phyloP scores from a whole-genome alignment of 37 sponge, comb jelly and placozoan species.

The Axinella damicornis region DNA sequence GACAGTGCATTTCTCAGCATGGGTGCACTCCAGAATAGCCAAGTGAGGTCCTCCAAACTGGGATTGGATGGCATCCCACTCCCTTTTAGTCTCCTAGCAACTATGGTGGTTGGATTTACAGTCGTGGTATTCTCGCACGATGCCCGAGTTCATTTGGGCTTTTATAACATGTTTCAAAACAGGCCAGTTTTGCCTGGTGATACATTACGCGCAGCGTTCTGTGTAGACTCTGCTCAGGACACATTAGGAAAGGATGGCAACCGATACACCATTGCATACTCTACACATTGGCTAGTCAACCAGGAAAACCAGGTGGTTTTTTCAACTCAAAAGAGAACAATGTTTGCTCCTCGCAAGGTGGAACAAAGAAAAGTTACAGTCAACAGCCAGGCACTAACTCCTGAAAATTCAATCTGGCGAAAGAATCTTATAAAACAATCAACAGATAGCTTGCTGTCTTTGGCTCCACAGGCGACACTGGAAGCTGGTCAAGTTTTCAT shows the following conservation, averaged over 20 bases:
- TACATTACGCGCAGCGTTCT: slow-evolving; percentile 18
- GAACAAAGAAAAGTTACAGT: too few relatives aligned
- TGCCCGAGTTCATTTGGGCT: slow-evolving; percentile 32
- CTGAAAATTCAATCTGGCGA: background rate
- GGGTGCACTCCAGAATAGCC: background rate
- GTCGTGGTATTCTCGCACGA: slow-evolving; percentile 18
- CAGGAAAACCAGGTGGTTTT: slow-evolving; percentile 30
- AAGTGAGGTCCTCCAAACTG: background rate
- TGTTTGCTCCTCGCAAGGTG: slow-evolving; percentile 30
- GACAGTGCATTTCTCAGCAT: slow-evolving; percentile 30
- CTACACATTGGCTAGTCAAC: slow-evolving; percentile 41
- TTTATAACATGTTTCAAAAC: slow-evolving; percentile 27
- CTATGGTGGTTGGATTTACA: slow-evolving; percentile 12
- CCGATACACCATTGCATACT: slow-evolving; percentile 23
- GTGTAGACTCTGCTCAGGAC: background rate
- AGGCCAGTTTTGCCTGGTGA: slow-evolving; percentile 22
- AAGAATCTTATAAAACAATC: slow-evolving; percentile 15
- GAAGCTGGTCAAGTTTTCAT: slow-evolving; percentile 40
- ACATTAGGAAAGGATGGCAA: slow-evolving; percentile 3
- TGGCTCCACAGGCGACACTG: background rate
- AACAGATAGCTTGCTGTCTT: background rate
- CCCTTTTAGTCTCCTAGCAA: slow-evolving; percentile 20
- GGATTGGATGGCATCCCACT: slow-evolving; percentile 1
- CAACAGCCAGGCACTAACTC: background rate
- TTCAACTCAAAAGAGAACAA: slow-evolving; percentile 26